phyloP scores from a whole-genome alignment of 2,888 invertebrate genomes.

The Palloptera scutellata region DNA sequence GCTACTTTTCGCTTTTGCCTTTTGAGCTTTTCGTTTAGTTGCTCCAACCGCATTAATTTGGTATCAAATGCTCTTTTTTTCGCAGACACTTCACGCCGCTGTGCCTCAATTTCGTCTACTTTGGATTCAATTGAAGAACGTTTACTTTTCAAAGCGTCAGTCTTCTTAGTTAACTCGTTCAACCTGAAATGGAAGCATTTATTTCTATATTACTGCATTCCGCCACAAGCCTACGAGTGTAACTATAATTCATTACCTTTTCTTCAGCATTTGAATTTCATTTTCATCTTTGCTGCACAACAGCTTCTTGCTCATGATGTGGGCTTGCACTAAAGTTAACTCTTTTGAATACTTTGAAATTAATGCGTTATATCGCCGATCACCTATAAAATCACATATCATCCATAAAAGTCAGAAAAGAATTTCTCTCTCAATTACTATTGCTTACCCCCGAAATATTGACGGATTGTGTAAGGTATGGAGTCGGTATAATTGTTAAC shows the following conservation, averaged over 20 bases:
- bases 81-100: slow-evolving; percentile 48
- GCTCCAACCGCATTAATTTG: slow-evolving; percentile 40
- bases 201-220: background rate
- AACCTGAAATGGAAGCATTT: slow-evolving; percentile 35
- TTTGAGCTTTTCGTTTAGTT: slow-evolving; percentile 43
- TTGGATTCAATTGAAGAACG: slow-evolving; percentile 45
- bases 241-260: slow-evolving; percentile 40
- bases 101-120: slow-evolving; percentile 51
- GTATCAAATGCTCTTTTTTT: slow-evolving; percentile 53
- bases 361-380: slow-evolving; percentile 68
- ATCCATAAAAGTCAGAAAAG: background rate
- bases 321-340: slow-evolving; percentile 69
- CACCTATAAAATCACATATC: slow-evolving; percentile 62
- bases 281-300: slow-evolving; percentile 70
- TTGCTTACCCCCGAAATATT: slow-evolving; percentile 73
- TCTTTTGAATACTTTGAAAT: slow-evolving; percentile 73
- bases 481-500: slow-evolving; percentile 70
- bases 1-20: slow-evolving; percentile 42
- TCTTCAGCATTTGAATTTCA: slow-evolving; percentile 58
- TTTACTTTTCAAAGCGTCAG: slow-evolving; percentile 49
- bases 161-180: slow-evolving; percentile 38
- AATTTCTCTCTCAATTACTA: background rate
- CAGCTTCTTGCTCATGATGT: slow-evolving; percentile 66
- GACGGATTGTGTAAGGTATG: slow-evolving; percentile 69
- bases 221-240: background rate